A percentile compares a stretch with the other conserved stretches of the same genome.
Conservation (phyloP, 2,797 vertebrate genomes). For the Eospalax fontanierii region DNA sequence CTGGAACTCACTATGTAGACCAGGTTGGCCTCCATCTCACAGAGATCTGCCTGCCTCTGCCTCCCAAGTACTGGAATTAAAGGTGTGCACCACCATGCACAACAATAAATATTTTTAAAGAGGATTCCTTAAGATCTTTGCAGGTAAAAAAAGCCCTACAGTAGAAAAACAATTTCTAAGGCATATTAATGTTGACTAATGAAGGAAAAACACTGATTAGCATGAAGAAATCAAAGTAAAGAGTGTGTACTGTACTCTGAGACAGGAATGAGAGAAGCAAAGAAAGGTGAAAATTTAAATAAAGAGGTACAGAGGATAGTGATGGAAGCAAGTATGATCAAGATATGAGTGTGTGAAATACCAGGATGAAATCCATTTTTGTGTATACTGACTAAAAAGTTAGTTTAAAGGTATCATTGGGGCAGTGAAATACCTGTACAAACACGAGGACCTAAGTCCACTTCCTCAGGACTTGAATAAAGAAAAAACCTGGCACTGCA, state of each 20-base stretch:
- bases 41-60: too few relatives aligned
- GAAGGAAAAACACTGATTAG: neutral
- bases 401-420: neutral
- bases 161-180: conserved; percentile 38
- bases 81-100: too few relatives aligned
- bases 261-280: conserved; percentile 40
- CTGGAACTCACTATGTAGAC: too few relatives aligned
- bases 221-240: conserved; percentile 20
- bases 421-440: neutral
- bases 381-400: neutral
- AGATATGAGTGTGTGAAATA: neutral
- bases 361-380: neutral
- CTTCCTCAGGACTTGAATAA: neutral
- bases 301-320: neutral
- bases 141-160: conserved; percentile 5
- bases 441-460: neutral
- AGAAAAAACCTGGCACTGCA: neutral
- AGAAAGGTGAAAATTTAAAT: conserved; percentile 23
- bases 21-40: too few relatives aligned
- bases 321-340: neutral
- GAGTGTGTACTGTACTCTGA: neutral
- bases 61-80: too few relatives aligned
- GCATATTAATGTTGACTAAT: conserved; percentile 28
- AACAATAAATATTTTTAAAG: neutral
- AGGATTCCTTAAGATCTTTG: neutral